Percentiles rank a stretch among this genome's conserved stretches.
Evolutionary conservation across 1,140 invertebrate genomes (phyloP).

Genomic region (Drosophila funebris): DNA sequence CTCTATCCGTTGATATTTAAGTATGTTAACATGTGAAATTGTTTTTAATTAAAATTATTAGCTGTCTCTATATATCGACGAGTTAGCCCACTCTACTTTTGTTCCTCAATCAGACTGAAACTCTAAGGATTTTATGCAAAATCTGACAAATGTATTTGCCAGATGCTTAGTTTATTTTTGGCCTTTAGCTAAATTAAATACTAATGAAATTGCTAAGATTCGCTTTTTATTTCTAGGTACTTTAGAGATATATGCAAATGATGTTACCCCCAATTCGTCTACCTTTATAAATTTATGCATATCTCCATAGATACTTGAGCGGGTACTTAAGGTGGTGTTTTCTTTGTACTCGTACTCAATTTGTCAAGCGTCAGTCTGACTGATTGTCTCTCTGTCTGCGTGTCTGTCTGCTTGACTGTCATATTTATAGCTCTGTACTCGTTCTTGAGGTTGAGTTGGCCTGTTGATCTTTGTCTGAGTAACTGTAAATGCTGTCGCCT

Average conservation of each 20-base stretch:
- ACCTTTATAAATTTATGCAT: slow-evolving; percentile 41
- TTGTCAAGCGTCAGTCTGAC: slow-evolving; percentile 37
- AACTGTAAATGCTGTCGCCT: slow-evolving; percentile 56
- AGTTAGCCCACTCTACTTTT: background rate
- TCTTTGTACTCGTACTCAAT: slow-evolving; percentile 49
- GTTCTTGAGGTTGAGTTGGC: background rate
- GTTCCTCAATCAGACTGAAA: slow-evolving; percentile 10
- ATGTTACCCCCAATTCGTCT: background rate
- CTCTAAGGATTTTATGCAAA: slow-evolving; percentile 38
- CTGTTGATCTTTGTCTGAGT: slow-evolving; percentile 32
- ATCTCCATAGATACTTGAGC: slow-evolving; percentile 35
- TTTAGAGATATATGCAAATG: slow-evolving; percentile 50
- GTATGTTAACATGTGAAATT: too few relatives aligned
- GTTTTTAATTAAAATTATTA: too few relatives aligned
- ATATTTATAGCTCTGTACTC: slow-evolving; percentile 36
- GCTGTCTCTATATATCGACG: too few relatives aligned
- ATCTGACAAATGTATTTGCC: slow-evolving; percentile 8
- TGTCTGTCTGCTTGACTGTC: slow-evolving; percentile 24
- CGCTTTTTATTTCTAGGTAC: background rate
- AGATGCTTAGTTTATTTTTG: background rate
- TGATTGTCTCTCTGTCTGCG: slow-evolving; percentile 3
- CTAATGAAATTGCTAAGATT: slow-evolving; percentile 42
- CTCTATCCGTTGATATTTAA: too few relatives aligned
- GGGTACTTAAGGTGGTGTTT: slow-evolving; percentile 45
- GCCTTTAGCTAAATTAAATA: slow-evolving; percentile 34